A percentile compares a stretch with the other conserved stretches of the same genome.
Evolutionary conservation across 2,888 invertebrate genomes (phyloP).

Genomic region (Ischnura elegans): DNA sequence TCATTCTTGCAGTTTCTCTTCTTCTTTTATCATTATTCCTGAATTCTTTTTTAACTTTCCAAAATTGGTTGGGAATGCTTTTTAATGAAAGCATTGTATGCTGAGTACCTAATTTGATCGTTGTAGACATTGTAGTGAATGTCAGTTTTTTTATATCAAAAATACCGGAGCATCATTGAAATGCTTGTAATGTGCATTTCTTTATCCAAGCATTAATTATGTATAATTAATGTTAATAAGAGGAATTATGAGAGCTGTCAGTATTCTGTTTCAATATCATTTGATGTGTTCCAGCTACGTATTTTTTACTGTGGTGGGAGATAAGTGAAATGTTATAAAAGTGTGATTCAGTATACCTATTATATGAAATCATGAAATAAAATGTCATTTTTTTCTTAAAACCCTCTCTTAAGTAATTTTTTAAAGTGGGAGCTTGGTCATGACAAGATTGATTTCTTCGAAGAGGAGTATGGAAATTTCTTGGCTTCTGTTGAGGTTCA

Average conservation of each 20-base stretch:
- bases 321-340: constrained; percentile 45
- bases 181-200: constrained; percentile 39
- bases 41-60: neutral
- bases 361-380: constrained; percentile 12
- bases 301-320: constrained; percentile 48
- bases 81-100: neutral
- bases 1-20: neutral
- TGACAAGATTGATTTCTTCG: too few relatives aligned
- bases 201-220: constrained; percentile 19
- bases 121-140: neutral
- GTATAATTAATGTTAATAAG: constrained; percentile 14
- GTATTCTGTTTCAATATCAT: constrained; percentile 65
- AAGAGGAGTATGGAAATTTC: too few relatives aligned
- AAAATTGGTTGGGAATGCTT: neutral
- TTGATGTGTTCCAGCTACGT: constrained; percentile 52
- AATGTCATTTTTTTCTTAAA: constrained; percentile 44
- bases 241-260: constrained; percentile 47
- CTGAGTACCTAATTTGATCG: constrained; percentile 18
- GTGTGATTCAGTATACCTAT: constrained; percentile 53
- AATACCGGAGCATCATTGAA: neutral
- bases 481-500: too few relatives aligned
- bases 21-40: neutral
- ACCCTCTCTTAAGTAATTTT: too few relatives aligned
- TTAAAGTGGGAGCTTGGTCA: too few relatives aligned
- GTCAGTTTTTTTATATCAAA: neutral